Evolutionary conservation across 2,888 invertebrate species (phyloP), one percentile per base, ranked within the genome.

Genomic region (Netelia melanura): DNA sequence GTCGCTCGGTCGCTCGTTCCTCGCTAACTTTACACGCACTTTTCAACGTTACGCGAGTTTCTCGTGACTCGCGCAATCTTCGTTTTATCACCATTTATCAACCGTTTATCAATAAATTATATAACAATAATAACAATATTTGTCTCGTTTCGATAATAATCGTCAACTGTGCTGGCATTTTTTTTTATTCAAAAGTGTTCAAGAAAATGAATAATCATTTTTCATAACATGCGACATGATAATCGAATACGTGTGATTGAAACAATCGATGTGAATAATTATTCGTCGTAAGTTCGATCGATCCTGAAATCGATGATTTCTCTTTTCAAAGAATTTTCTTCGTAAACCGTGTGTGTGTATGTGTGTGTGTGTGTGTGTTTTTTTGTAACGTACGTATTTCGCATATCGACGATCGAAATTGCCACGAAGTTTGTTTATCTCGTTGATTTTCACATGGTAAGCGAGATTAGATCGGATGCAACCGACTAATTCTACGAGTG

Each of bases 1-100:
- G 79, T 83, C 67, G 80, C n/a, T 76, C 72, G 43, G 25, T 74
- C 64, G 65, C 56, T 61, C 86, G 85, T 80, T 86, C 68, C 78
- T 79, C 65, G 14, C 43, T 70, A 38, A 52, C 62, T n/a, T 17
- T 38, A n/a, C 38, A 14, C 21, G 17, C 48, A 48, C 58, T 3
- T 58, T 21, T 17, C 48, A 11, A 9, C 9, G 48, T 48, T 11
- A 48, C 11, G 11, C 56, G 56, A 0, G 56, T 9, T 17, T 56
- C 5, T 56, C 58, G 58, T 58, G 21, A 58, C 58, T 17, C 17
- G 58, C 9, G 17, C 17, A 1, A 17, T 58, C 58, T 9, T 8
- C 58, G 1, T 14, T 48, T 10, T 48, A 10, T 10, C 14, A 48
- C 48, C 3, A 67, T 38, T 30, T 8, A 65, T 64, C 8, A 21